Evolutionary conservation across 1,140 invertebrate species (phyloP).

Genomic region (Trichonephila clavipes): DNA sequence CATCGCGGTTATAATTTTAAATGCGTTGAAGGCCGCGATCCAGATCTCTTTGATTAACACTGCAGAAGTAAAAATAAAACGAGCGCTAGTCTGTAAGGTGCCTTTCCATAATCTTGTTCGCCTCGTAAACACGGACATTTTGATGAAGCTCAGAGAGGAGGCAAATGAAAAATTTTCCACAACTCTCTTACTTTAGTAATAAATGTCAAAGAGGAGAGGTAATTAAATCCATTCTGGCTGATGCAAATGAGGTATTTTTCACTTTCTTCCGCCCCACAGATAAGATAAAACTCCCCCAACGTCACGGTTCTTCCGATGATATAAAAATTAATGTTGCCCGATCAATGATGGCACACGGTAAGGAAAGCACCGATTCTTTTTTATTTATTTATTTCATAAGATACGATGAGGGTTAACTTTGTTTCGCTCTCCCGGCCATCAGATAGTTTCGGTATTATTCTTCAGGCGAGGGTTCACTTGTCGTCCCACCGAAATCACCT

Average conservation of each 20-base stretch:
- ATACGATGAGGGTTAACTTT: slow-evolving; percentile 45
- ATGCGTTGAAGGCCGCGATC: slow-evolving; percentile 67
- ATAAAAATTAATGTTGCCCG: slow-evolving; percentile 73
- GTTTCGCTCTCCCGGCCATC: slow-evolving; percentile 30
- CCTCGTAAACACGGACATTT: slow-evolving; percentile 75
- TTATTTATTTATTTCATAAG: slow-evolving; percentile 28
- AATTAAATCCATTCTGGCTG: slow-evolving; percentile 75
- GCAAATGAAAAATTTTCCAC: slow-evolving; percentile 76
- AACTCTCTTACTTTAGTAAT: slow-evolving; percentile 76
- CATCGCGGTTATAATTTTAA: slow-evolving; percentile 76
- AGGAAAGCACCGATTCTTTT: slow-evolving; percentile 1
- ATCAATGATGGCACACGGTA: slow-evolving; percentile 49
- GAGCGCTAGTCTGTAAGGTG: slow-evolving; percentile 57
- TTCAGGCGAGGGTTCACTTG: slow-evolving; percentile 24
- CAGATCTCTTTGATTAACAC: slow-evolving; percentile 76
- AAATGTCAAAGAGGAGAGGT: slow-evolving; percentile 76
- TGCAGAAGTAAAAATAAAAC: slow-evolving; percentile 61
- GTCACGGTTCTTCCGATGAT: slow-evolving; percentile 63
- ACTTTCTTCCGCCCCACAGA: slow-evolving; percentile 62
- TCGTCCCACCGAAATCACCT: not conserved
- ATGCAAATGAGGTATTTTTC: slow-evolving; percentile 75
- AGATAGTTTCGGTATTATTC: slow-evolving; percentile 44
- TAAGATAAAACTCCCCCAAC: slow-evolving; percentile 69
- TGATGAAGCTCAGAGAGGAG: slow-evolving; percentile 71
- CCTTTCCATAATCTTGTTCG: slow-evolving; percentile 40